Evolutionary conservation across 2,888 invertebrate genomes (phyloP).

Genomic region (Ennomos erosarius): DNA sequence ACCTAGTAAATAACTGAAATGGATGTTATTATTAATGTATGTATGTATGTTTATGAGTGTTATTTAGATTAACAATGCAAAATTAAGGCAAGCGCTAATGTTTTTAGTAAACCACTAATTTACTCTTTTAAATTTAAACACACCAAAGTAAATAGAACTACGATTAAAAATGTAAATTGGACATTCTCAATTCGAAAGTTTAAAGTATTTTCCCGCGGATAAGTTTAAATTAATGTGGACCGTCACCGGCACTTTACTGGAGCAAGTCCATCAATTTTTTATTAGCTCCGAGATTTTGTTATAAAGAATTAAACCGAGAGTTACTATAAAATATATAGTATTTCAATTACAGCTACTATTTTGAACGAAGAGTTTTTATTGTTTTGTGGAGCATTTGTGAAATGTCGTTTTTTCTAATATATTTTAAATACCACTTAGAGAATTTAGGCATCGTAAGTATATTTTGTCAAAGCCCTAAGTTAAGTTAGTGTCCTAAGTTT

Average conservation of each 20-base stretch:
- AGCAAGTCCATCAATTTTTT: constrained; percentile 71
- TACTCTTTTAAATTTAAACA: constrained; percentile 59
- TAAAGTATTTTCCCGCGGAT: constrained; percentile 74
- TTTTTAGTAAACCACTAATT: constrained; percentile 45
- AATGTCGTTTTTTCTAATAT: no score
- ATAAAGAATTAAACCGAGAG: constrained; percentile 56
- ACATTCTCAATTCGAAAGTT: constrained; percentile 75
- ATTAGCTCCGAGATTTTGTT: constrained; percentile 67
- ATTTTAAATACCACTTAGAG: no score
- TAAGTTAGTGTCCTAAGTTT: not conserved
- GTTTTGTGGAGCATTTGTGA: no score
- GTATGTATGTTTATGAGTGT: no score
- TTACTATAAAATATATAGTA: no score
- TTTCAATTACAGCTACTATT: constrained; percentile 63
- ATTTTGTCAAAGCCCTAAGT: no score
- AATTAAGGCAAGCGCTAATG: not conserved
- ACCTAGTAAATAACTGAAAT: no score
- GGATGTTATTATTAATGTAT: no score
- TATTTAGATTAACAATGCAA: no score
- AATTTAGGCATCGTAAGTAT: not conserved
- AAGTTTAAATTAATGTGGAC: constrained; percentile 79
- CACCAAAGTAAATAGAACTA: constrained; percentile 65
- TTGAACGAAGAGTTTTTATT: not conserved
- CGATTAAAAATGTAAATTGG: constrained; percentile 77
- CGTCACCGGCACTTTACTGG: constrained; percentile 66